phyloP scores from a whole-genome alignment of 1,140 invertebrate genomes.

The Globodera rostochiensis region DNA sequence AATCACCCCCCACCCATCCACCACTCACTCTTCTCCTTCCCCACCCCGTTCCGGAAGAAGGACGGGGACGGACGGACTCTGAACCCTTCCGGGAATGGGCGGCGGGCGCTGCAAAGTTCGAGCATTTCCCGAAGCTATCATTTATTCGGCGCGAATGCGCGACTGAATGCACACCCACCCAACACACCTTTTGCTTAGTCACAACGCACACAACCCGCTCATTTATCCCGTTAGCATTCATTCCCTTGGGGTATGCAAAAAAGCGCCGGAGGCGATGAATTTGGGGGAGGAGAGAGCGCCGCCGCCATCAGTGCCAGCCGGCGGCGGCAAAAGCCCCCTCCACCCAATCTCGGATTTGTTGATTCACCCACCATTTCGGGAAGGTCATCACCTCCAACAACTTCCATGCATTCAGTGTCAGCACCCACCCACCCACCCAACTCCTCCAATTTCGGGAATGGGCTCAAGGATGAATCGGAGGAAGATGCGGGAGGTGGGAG shows the following conservation, averaged over 20 bases:
- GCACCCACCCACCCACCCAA: not conserved
- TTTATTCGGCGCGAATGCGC: not conserved
- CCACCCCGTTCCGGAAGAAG: not conserved
- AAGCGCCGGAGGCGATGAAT: not conserved
- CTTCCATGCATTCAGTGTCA: not conserved
- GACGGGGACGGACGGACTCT: not conserved
- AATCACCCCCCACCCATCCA: not conserved
- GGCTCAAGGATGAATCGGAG: conserved; percentile 1
- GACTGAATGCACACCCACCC: not conserved
- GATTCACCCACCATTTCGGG: not conserved
- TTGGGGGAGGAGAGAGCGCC: not conserved
- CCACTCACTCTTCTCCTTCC: no score
- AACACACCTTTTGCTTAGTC: not conserved
- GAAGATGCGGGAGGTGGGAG: not conserved
- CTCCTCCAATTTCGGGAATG: conserved; percentile 4
- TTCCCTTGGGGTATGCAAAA: not conserved
- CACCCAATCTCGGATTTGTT: not conserved
- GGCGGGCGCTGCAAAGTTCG: not conserved
- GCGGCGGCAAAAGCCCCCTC: not conserved
- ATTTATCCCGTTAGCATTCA: not conserved
- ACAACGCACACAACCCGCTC: not conserved
- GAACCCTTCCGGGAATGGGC: no score
- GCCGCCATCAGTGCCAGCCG: not conserved
- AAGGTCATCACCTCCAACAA: not conserved
- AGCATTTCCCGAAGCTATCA: not conserved